Conservation (phyloP, 1,140 invertebrate genomes). For the Drosophila hydei region DNA sequence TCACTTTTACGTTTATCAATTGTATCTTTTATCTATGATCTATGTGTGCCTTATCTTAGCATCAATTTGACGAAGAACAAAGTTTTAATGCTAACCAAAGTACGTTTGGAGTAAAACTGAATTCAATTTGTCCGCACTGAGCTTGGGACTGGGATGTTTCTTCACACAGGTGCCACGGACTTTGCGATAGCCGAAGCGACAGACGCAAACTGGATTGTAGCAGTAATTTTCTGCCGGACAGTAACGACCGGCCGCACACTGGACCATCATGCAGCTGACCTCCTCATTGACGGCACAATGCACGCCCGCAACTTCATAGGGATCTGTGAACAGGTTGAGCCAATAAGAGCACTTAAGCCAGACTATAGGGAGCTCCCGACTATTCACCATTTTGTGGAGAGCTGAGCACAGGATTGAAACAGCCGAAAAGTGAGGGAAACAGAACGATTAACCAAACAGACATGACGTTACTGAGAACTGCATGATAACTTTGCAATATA, state of each 20-base stretch:
- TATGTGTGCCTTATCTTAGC: too few species aligned
- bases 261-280: slow-evolving; percentile 53
- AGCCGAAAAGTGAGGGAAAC: not conserved
- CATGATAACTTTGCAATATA: not conserved
- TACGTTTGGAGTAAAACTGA: not conserved
- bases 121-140: not conserved
- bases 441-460: not conserved
- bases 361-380: too few species aligned
- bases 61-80: too few species aligned
- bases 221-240: slow-evolving; percentile 53
- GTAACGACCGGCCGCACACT: slow-evolving; percentile 13
- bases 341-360: not conserved
- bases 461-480: slow-evolving; percentile 17
- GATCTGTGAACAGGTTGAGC: slow-evolving; percentile 13
- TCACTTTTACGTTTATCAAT: too few species aligned
- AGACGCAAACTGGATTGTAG: slow-evolving; percentile 59
- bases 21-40: too few species aligned
- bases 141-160: slow-evolving; percentile 23
- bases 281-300: slow-evolving; percentile 41
- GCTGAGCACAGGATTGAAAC: not conserved
- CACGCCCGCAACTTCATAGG: slow-evolving; percentile 46
- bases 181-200: slow-evolving; percentile 47
- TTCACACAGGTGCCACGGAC: slow-evolving; percentile 23
- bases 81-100: not conserved
- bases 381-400: slow-evolving; percentile 22